Percentiles rank a stretch among this genome's conserved stretches.
These are phyloP conservation scores for Epistrophe eligans DNA, from an alignment of 2,888 invertebrate species.

Conservation along the genomic window DNA sequence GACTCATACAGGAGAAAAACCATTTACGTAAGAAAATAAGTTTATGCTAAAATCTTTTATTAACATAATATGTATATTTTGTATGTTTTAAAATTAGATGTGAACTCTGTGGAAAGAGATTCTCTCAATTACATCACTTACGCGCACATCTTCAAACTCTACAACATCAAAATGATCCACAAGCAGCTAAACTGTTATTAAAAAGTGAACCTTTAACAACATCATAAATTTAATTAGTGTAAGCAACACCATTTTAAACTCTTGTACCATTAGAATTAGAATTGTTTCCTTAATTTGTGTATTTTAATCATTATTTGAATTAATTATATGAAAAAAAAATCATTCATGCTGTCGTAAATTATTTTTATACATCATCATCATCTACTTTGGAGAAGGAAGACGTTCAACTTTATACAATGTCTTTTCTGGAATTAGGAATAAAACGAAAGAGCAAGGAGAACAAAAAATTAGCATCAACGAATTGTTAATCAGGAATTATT, in stretches of 20 bases:
- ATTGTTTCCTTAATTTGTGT: background rate
- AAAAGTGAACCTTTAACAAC: constrained; percentile 71
- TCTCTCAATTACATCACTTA: constrained; percentile 82
- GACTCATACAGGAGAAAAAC: constrained; percentile 83
- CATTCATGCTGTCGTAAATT: background rate
- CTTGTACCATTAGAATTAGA: background rate
- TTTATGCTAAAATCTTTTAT: background rate
- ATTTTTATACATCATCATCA: background rate
- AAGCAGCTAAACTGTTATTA: constrained; percentile 76
- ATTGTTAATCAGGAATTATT: too few relatives aligned
- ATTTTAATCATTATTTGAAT: constrained; percentile 3
- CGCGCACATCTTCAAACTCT: constrained; percentile 83
- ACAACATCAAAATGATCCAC: constrained; percentile 81
- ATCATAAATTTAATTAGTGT: background rate
- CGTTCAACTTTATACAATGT: too few relatives aligned
- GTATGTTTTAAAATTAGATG: constrained; percentile 77
- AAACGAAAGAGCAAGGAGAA: too few relatives aligned
- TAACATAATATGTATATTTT: background rate
- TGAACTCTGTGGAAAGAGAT: constrained; percentile 81
- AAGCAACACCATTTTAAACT: constrained; percentile 7
- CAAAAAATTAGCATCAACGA: too few relatives aligned
- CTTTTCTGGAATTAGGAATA: too few relatives aligned
- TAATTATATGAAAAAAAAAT: constrained; percentile 1
- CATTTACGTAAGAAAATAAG: constrained; percentile 78
- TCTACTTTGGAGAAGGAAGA: background rate